Conservation (phyloP, 2,113 vertebrate genomes). For the Anseranas semipalmata region DNA sequence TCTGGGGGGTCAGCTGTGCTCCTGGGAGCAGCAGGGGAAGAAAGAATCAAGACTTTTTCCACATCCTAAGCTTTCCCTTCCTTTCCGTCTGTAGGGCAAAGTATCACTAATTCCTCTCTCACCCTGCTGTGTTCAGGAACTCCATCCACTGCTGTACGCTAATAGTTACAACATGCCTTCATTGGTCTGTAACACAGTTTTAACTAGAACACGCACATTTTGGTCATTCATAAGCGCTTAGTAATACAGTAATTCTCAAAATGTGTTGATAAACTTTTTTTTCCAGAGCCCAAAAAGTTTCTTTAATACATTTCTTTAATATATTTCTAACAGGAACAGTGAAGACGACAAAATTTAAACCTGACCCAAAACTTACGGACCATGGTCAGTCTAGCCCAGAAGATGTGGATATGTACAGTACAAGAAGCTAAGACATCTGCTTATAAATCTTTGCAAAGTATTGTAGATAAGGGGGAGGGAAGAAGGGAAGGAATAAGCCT, state of each 20-base stretch:
- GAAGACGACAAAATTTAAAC: conserved; percentile 74
- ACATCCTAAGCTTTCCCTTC: neutral
- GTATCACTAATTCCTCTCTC: neutral
- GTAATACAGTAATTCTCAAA: neutral
- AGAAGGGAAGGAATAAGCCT: conserved; percentile 52
- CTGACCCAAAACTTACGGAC: conserved; percentile 84
- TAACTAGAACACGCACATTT: neutral
- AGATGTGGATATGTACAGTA: conserved; percentile 91
- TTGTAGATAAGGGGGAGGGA: conserved; percentile 40
- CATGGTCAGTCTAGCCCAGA: conserved; percentile 88
- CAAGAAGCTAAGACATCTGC: conserved; percentile 79
- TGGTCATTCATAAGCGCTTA: neutral
- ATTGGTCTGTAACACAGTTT: neutral
- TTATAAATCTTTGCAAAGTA: neutral
- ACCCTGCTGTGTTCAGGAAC: neutral
- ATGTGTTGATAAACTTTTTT: neutral
- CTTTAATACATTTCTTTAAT: neutral
- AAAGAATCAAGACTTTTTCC: neutral
- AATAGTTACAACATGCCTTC: neutral
- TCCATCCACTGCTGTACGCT: neutral
- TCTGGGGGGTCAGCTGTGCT: neutral
- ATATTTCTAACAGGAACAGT: conserved; percentile 51
- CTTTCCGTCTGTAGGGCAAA: neutral
- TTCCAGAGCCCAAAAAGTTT: neutral
- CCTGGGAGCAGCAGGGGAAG: neutral